Percentiles rank a stretch among this genome's conserved stretches.
Evolutionary conservation across 2,113 vertebrate genomes (phyloP).

Genomic region (Microtus oregoni): DNA sequence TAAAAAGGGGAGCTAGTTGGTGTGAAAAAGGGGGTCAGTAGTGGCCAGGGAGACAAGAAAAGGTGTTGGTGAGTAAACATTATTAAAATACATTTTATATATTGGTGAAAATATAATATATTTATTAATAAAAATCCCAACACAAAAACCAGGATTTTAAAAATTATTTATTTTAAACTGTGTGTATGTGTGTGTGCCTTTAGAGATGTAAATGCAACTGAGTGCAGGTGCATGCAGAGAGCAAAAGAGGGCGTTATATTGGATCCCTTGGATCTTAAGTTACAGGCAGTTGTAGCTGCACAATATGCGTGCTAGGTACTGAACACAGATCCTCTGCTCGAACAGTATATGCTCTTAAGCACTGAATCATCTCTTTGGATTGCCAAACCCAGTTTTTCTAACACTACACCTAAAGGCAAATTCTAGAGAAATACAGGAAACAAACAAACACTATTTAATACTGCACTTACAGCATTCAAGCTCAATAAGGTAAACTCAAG

Average conservation of each 20-base stretch:
- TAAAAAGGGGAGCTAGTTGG: neutral
- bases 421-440: neutral
- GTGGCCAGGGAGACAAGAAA: neutral
- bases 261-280: neutral
- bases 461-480: slow-evolving; percentile 65
- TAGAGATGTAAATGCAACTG: neutral
- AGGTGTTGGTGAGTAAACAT: neutral
- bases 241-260: neutral
- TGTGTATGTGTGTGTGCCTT: neutral
- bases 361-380: no score
- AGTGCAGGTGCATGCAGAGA: neutral
- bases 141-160: neutral
- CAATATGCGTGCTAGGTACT: neutral
- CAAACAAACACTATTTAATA: slow-evolving; percentile 13
- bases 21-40: fast-evolving
- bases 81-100: neutral
- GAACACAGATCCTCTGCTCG: neutral
- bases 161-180: neutral
- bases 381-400: neutral
- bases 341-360: neutral
- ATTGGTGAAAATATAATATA: neutral
- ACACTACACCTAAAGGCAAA: neutral
- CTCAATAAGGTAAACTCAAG: slow-evolving; percentile 59
- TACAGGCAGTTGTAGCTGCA: neutral
- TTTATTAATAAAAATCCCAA: neutral